A percentile compares a stretch with the other conserved stretches of the same genome.
These are phyloP conservation scores for Lithophane socia DNA, from an alignment of 2,888 invertebrate species.

Conservation along the genomic window DNA sequence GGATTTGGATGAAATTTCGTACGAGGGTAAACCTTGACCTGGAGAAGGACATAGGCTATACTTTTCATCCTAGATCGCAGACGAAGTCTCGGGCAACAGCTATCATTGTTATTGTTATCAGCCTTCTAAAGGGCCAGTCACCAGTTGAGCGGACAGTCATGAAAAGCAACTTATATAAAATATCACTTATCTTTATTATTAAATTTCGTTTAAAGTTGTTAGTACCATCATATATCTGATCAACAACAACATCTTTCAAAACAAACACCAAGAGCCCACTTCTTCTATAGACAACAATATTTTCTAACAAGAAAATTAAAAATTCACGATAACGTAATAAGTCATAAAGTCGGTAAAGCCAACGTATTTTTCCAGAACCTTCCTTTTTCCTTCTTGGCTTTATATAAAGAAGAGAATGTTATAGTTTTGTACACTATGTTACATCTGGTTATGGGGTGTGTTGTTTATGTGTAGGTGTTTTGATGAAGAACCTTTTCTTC, in stretches of 20 bases:
- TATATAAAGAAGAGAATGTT: constrained; percentile 28
- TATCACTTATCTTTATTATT: too few relatives aligned
- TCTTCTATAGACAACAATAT: constrained; percentile 1
- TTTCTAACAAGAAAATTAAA: constrained; percentile 49
- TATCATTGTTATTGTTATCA: too few relatives aligned
- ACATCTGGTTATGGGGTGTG: constrained; percentile 33
- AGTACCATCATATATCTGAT: too few relatives aligned
- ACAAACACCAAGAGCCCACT: neutral
- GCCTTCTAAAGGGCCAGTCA: too few relatives aligned
- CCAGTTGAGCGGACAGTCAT: too few relatives aligned
- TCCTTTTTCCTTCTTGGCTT: constrained; percentile 33
- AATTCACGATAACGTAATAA: constrained; percentile 45
- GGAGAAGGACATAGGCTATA: too few relatives aligned
- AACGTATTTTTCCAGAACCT: constrained; percentile 39
- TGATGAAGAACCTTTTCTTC: constrained; percentile 23
- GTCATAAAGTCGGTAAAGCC: constrained; percentile 46
- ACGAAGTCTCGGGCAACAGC: too few relatives aligned
- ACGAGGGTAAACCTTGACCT: too few relatives aligned
- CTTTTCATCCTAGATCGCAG: too few relatives aligned
- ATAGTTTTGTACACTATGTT: constrained; percentile 28
- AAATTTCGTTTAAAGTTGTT: too few relatives aligned
- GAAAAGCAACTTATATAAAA: too few relatives aligned
- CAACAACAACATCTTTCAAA: neutral
- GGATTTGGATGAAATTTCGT: too few relatives aligned
- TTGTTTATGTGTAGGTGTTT: constrained; percentile 22